Base-by-base conservation (phyloP, 2,797 vertebrate species). In the Botia kubotai region DNA sequence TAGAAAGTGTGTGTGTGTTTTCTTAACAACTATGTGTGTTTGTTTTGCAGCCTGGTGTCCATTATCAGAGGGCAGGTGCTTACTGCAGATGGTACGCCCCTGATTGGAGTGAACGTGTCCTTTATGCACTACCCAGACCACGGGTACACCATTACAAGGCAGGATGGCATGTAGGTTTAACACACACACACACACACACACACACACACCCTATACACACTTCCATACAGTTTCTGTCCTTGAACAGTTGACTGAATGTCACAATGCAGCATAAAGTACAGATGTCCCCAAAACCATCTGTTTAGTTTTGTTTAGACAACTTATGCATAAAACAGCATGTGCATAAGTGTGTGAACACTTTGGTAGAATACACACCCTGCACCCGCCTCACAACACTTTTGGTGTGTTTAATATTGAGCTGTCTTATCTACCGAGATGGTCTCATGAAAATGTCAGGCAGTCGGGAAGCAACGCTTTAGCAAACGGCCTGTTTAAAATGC, bases 81-180 rank as follows among this genome's bases (percentile, higher is more conserved):
- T 86, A 99, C 98, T 33, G 97, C 97, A 5, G 98, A 99, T 55
- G 98, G 97, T 75, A 99, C 98, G 0, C 97, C 98, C 2, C 95
- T 99, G 81, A 99, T 99, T 71, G 97, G 98, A 86, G 98, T 99
- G 68, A 99, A 99, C 0, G 97, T 99, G 82, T 98, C 98, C 0
- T 99, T 99, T 87, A 94, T 98, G 29, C 96, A 97, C 91, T 99
- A 97, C 66, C 94, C 95, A 3, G 97, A 98, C 84, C 97, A 97
- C 0, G 97, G 97, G 68, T 95, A 95, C 84, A 98, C 96, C 67
- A 95, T 99, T 88, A 99, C 98, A 36, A 96, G 97, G 82, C 96
- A 97, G 87, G 97, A 99, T 2, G 98, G 98, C 92, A 98, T 98
- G 97, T 99, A 85, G 90, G 96, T 94, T 23, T 17, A 60, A 39